phyloP scores from a whole-genome alignment of 1,140 invertebrate species.

The Diachasmimorpha longicaudata region DNA sequence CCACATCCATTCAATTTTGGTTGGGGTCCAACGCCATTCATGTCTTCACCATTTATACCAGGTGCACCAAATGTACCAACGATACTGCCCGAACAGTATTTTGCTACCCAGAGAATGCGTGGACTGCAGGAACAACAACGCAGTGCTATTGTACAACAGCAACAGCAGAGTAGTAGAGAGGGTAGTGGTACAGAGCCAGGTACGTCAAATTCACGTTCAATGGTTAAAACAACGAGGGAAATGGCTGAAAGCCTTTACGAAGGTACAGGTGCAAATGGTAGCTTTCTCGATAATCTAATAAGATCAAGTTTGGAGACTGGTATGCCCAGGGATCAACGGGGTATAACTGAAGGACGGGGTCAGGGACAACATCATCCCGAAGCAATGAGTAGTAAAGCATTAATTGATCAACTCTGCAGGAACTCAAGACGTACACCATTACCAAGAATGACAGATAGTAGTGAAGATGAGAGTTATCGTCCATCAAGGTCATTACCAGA shows the following conservation, averaged over 20 bases:
- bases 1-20: conserved; percentile 65
- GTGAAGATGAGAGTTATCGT: conserved; percentile 57
- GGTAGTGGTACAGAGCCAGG: conserved; percentile 43
- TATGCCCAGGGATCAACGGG: conserved; percentile 56
- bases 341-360: conserved; percentile 42
- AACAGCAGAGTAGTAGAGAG: conserved; percentile 32
- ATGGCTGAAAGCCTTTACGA: conserved; percentile 70
- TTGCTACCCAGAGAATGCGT: conserved; percentile 82
- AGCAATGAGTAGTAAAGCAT: conserved; percentile 67
- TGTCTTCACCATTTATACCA: conserved; percentile 66
- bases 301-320: conserved; percentile 76
- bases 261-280: conserved; percentile 72
- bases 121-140: conserved; percentile 74
- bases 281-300: conserved; percentile 81
- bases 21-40: conserved; percentile 70
- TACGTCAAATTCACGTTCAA: conserved; percentile 49
- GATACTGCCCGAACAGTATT: conserved; percentile 71
- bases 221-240: conserved; percentile 66
- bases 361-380: conserved; percentile 48
- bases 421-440: conserved; percentile 68
- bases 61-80: conserved; percentile 61
- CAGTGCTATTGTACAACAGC: conserved; percentile 45
- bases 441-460: conserved; percentile 54
- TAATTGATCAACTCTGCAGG: conserved; percentile 75
- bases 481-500: conserved; percentile 45